phyloP scores from a whole-genome alignment of 2,797 vertebrate species.

The Euthynnus affinis region DNA sequence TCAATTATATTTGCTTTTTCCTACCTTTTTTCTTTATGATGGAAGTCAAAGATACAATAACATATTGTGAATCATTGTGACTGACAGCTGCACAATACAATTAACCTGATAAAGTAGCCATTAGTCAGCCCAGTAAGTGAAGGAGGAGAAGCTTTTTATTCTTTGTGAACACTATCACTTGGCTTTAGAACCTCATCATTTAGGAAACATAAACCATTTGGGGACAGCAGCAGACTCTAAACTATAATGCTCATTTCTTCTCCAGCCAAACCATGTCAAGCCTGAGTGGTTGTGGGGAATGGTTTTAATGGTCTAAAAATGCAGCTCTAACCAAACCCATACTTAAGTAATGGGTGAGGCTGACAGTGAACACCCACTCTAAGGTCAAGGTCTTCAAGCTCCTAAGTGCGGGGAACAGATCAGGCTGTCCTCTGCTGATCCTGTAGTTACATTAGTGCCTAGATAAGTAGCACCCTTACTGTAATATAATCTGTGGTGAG shows the following conservation, averaged over 20 bases:
- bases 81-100: neutral
- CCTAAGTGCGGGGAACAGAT: constrained; percentile 41
- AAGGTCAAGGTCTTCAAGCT: constrained; percentile 62
- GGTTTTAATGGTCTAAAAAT: constrained; percentile 71
- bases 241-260: constrained; percentile 35
- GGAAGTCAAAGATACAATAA: no score
- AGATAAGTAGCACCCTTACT: constrained; percentile 46
- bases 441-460: constrained; percentile 57
- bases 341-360: constrained; percentile 67
- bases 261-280: constrained; percentile 35
- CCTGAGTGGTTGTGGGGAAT: constrained; percentile 37
- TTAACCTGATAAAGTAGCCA: neutral
- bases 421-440: constrained; percentile 25
- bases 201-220: constrained; percentile 28
- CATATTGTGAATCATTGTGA: no score
- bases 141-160: neutral
- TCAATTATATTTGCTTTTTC: no score
- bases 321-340: constrained; percentile 61
- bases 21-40: no score
- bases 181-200: constrained; percentile 13
- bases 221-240: constrained; percentile 39
- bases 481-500: constrained; percentile 55
- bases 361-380: constrained; percentile 51
- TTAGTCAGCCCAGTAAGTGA: neutral
- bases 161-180: constrained; percentile 20